Base-by-base conservation (phyloP, 2,888 invertebrate species). In the Emmelina monodactyla region DNA sequence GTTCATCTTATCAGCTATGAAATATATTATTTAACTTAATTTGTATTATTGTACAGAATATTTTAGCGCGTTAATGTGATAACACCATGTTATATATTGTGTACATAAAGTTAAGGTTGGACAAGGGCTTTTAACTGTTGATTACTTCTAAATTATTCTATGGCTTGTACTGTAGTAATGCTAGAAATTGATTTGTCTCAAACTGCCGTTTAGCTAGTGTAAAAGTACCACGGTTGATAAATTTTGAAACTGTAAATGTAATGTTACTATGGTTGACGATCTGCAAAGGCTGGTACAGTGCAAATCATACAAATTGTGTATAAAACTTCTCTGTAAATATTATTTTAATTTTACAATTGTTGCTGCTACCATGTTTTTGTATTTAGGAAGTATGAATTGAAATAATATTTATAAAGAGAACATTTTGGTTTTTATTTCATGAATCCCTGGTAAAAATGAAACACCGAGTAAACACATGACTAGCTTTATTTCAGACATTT, bases 401-500 rank as follows among this genome's bases (percentile, higher is more conserved):
- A 76, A 78, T 78, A 73, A 78, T 78, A 78, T 78, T 78, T 78
- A 73, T 66, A 58, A 58, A 41, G 72, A 67, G 69, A 68, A 68
- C 43, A 35, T 43, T 44, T 14, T 35, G 44, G 52, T 53, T 66
- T 55, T 65, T 55, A 43, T 63, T 62, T 51, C 6, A 15, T 31
- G 11, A 28, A 29, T 10, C 11, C 25, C 25, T 19, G 9, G 28
- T n/a, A 14, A 33, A 44, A 64, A 65, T 62, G 47, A 70, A 70
- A 70, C 54, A 45, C 39, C 33, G 51, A 45, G 36, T 60, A 69
- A 72, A 76, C 78, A 78, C 76, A 71, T 78, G 73, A 78, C 78
- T 78, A 78, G 78, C 62, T 76, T 78, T 78, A 76, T 73, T 73
- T 58, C 67, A 62, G 72, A 76, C 67, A 60, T 47, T 45, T 44